Evolutionary conservation across 2,797 vertebrate genomes (phyloP), one percentile per base, ranked within the genome.

Genomic region (Vultur gryphus): DNA sequence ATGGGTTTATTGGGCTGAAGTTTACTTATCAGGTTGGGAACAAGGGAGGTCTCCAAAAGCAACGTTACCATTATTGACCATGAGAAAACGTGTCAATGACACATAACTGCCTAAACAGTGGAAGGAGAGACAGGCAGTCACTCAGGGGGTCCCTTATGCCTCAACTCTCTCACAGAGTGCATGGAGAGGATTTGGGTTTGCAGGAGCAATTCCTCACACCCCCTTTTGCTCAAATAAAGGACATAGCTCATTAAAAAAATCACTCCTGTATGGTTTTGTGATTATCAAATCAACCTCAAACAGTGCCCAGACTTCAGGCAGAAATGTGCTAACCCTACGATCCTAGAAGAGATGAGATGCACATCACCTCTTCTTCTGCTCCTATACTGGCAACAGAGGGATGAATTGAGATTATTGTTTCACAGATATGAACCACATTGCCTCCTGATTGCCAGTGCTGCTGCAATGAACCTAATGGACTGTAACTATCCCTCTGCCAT

Each of bases 141-240:
- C 49, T 55, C 52, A 4, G 11, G 39, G 43, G 23, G 21, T 72
- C 18, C 10, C 4, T 46, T 8, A 15, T 5, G 23, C 37, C 6
- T 7, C 37, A 16, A 1, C 23, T 15, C 37, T 57, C 28, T 46
- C 69, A 28, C 37, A 33, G n/a, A 43, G 35, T 6, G 2, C 0
- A 0, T 17, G 39, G 49, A 39, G 31, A 31, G 20, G 43, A 49
- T 57, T 16, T 72, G 67, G 29, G 28, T 57, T 77, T 54, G 43
- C 55, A 73, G 43, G 48, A 77, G 9, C 14, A 84, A 21, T 17
- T 84, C 29, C n/a, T 71, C 49, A 28, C 17, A 9, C 6, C 7
- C 7, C 26, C 26, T 59, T 52, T 72, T 51, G 25, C 58, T 61
- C 80, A 73, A 57, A 76, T 25, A 66, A 91, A 79, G 61, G 48